Evolutionary conservation across 2,113 vertebrate species (phyloP), one percentile per base, ranked within the genome.

Genomic region (Oreochromis niloticus): DNA sequence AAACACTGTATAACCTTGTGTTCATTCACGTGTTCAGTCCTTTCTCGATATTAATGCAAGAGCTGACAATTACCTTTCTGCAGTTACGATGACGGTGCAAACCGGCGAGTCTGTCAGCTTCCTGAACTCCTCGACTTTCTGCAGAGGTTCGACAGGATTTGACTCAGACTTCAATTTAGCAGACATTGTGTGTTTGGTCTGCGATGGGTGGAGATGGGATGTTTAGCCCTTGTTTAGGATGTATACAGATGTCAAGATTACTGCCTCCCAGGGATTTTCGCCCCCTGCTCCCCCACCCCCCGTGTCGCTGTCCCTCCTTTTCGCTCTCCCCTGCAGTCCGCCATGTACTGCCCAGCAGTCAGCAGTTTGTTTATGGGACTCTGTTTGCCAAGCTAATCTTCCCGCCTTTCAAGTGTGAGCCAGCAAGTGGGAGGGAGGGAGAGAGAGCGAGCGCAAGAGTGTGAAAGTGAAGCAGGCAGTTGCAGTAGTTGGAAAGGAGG

Each of bases 371-470:
- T 96, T 95, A 94, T 94, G 91, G 92, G 92, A 91, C 91, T 93
- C 82, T 93, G 91, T 96, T 96, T 96, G 96, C 95, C 95, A 96
- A 94, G 93, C 94, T 96, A 94, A 95, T 96, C 95, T 94, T 96
- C 95, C 95, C 94, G 89, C 95, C 94, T 96, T 95, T 93, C 90
- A 94, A 93, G 92, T 93, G 86, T 79, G 83, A 95, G 96, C 94
- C 93, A 95, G 90, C 68, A 36, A 91, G 92, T 5, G 82, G 88
- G 83, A 16, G 80, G 52, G 91, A 36, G 87, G 34, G 85, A 32
- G 88, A 6, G 73, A 19, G 56, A 16, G 84, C 3, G 54, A 14
- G 90, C 5, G 84, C 81, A 54, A 80, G 88, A 91, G 86, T 89
- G 92, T 86, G 87, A 90, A 89, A 91, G 92, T 85, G 91, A 94